Evolutionary conservation across 2,888 invertebrate genomes (phyloP), one percentile per base, ranked within the genome.

Genomic region (Eristalis tenax): DNA sequence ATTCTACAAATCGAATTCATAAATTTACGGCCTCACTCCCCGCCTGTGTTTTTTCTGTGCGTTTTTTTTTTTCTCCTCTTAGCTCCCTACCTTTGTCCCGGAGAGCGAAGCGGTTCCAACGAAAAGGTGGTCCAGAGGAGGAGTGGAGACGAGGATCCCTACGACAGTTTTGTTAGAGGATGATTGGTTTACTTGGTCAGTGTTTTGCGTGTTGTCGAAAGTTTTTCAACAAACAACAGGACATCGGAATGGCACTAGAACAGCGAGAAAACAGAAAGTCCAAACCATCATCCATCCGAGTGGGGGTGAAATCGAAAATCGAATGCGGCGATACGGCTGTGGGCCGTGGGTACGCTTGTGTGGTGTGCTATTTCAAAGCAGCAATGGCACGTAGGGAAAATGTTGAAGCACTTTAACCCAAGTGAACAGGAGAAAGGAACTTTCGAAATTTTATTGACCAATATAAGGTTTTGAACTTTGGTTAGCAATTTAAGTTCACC

Each of bases 391-490:
- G 63, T 63, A 61, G 26, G 28, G 35, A 73, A 79, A 73, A 80
- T 71, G 63, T 59, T 68, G 50, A 73, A 76, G 83, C 80, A 83
- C 76, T 83, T 80, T 83, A 83, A 73, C 83, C 83, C 66, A 76
- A 74, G 66, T 43, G 75, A 73, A 75, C 76, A 56, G 71, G 66
- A 78, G 78, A 80, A 64, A 83, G 87, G 83, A 82, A 73, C 76
- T 87, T 76, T 73, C 38, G 75, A 87, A 87, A 83, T 87, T 87
- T 83, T 87, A 87, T 87, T 83, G 87, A 87, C 87, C 83, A 87
- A 83, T 83, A 80, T 87, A 87, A 87, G 87, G 87, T 83, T 87
- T 87, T 87, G 87, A 87, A 87, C 87, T 83, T 83, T 87, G 87
- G 83, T 83, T 83, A 69, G 83, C 83, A 87, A 83, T 83, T 87